Evolutionary conservation across 1,140 invertebrate genomes (phyloP).

Genomic region (Drosophila nebulosa): DNA sequence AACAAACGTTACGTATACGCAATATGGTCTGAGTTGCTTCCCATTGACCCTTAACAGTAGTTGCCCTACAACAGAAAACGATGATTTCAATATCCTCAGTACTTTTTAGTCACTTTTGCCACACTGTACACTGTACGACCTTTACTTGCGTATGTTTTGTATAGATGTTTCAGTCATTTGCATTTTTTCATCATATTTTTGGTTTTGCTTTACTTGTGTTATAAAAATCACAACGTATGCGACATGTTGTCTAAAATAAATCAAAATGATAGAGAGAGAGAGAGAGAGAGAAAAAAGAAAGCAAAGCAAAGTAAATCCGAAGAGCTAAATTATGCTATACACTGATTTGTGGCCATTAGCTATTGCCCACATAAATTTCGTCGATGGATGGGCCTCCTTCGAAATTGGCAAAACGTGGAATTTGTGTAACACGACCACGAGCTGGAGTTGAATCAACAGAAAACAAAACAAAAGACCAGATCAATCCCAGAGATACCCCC

Average conservation of each 20-base stretch:
- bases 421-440: slow-evolving; percentile 15
- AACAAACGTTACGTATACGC: too few species aligned
- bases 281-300: slow-evolving; percentile 25
- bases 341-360: slow-evolving; percentile 67
- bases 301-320: slow-evolving; percentile 45
- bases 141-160: slow-evolving; percentile 7
- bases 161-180: slow-evolving; percentile 45
- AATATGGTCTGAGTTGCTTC: too few species aligned
- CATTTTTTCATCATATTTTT: slow-evolving; percentile 60
- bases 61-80: too few species aligned
- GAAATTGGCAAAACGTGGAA: slow-evolving; percentile 62
- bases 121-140: neutral
- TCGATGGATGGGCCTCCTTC: slow-evolving; percentile 30
- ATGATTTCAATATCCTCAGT: too few species aligned
- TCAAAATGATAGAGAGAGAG: too few species aligned
- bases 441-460: neutral
- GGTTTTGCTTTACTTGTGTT: neutral
- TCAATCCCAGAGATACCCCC: neutral
- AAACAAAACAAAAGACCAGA: neutral
- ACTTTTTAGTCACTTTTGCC: neutral
- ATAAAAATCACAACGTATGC: slow-evolving; percentile 65
- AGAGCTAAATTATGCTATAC: slow-evolving; percentile 46
- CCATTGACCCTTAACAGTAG: too few species aligned
- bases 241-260: slow-evolving; percentile 71
- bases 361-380: slow-evolving; percentile 29